Base-by-base conservation (phyloP, 2,113 vertebrate genomes). In the Struthidea cinerea region DNA sequence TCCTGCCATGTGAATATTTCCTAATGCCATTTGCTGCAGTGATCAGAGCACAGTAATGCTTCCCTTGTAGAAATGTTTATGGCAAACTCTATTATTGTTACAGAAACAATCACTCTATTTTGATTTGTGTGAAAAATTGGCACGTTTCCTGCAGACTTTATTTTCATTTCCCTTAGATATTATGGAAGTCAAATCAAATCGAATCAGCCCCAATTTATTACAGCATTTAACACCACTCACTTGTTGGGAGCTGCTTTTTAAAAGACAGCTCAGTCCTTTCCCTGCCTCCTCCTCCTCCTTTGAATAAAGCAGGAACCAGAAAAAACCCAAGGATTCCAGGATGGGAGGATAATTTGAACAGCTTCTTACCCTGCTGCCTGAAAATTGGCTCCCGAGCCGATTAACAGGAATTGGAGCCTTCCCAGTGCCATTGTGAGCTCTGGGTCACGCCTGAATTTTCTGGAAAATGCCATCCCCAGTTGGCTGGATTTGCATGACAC, bases 161-260 rank as follows among this genome's bases (percentile, higher is more conserved):
- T 95, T 94, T 95, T 96, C 86, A 65, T 96, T 95, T 96, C 73
- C 55, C 87, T 87, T 55, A 28, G 63, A 94, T 87, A 83, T 84
- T 60, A 32, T 60, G 60, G 92, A 94, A 94, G 88, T 83, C 88
- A 93, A 77, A 92, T 75, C 74, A 73, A 88, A 89, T 95, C 57
- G 68, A 93, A 95, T 88, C 94, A 79, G 59, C 61, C 27, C 27
- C 71, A 63, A 84, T 95, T 96, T 95, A 80, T 95, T 67, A 77
- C 52, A 50, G 52, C 49, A 32, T 93, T 96, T 93, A 94, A 69
- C 56, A 88, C n/a, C 64, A 46, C 55, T 68, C 63, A 35, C 67
- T 93, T 47, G 11, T 52, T 84, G 64, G 83, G 69, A 93, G 63
- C 6, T 68, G 65, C 59, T 86, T 70, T 67, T 81, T 35, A 33